A percentile compares a stretch with the other conserved stretches of the same genome.
These are phyloP conservation scores for Idaea biselata DNA, from an alignment of 2,888 invertebrate species.

Conservation along the genomic window DNA sequence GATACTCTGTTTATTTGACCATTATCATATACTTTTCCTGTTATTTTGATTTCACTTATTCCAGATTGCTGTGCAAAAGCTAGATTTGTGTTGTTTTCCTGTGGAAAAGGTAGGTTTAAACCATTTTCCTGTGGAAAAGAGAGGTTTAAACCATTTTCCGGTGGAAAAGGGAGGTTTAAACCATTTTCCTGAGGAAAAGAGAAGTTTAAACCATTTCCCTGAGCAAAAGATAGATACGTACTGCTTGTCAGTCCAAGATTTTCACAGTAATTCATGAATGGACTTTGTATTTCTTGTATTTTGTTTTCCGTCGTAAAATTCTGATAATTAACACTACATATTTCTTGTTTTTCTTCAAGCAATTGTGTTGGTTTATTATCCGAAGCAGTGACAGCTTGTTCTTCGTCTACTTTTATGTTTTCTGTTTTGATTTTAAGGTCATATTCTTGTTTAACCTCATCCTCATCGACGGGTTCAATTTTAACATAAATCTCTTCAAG, in stretches of 20 bases:
- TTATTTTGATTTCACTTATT: slow-evolving; percentile 13
- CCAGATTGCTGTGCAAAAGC: background rate
- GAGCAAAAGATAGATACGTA: background rate
- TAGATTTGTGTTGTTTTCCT: background rate
- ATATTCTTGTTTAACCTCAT: too few species aligned
- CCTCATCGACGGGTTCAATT: too few species aligned
- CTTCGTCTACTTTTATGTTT: too few species aligned
- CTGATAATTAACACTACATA: background rate
- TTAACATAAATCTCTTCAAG: too few species aligned
- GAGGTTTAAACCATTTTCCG: background rate
- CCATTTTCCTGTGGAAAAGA: background rate
- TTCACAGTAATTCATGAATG: background rate
- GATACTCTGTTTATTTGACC: slow-evolving; percentile 36
- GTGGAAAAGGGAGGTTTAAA: background rate
- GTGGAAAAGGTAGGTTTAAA: background rate
- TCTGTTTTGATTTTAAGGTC: too few species aligned
- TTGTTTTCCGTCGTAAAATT: background rate
- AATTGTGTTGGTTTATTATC: too few species aligned
- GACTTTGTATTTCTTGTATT: background rate
- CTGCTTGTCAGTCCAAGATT: background rate
- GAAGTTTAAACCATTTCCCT: background rate
- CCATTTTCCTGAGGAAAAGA: background rate
- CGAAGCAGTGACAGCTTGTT: too few species aligned
- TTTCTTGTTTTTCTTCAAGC: background rate
- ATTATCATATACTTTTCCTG: slow-evolving; percentile 39